A percentile compares a stretch with the other conserved stretches of the same genome.
phyloP scores from a whole-genome alignment of 2,113 vertebrate genomes.

The Zonotrichia leucophrys region DNA sequence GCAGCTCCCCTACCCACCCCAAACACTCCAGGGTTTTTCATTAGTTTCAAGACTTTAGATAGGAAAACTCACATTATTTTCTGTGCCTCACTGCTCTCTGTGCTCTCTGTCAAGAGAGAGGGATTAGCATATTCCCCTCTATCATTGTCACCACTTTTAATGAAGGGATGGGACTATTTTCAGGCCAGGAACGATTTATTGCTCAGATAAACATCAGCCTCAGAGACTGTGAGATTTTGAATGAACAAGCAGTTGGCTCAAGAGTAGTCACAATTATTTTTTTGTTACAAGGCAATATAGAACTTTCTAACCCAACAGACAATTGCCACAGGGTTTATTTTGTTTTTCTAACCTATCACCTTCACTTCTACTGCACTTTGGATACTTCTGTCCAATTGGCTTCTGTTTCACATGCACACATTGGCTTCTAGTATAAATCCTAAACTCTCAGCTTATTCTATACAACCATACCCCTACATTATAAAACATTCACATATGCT shows the following conservation, averaged over 20 bases:
- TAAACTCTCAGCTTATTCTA: not conserved
- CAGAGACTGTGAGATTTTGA: not conserved
- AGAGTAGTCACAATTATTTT: not conserved
- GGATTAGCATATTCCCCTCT: not conserved
- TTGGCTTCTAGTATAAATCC: not conserved
- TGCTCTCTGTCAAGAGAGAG: not conserved
- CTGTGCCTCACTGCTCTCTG: not conserved
- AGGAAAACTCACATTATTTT: not conserved
- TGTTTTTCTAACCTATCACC: not conserved
- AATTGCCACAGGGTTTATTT: not conserved
- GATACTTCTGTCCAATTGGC: not conserved
- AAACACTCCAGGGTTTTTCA: not conserved
- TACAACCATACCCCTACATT: not conserved
- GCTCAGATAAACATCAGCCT: not conserved
- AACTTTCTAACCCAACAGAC: not conserved
- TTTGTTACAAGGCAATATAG: not conserved
- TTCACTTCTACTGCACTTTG: not conserved
- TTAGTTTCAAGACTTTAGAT: not conserved
- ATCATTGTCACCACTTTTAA: not conserved
- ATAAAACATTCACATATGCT: not conserved
- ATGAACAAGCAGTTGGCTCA: not conserved
- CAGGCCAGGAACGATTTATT: not conserved
- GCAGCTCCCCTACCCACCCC: not conserved
- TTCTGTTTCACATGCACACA: not conserved
- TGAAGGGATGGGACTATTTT: not conserved